Evolutionary conservation across 2,888 invertebrate species (phyloP).

Genomic region (Venusia cambrica): DNA sequence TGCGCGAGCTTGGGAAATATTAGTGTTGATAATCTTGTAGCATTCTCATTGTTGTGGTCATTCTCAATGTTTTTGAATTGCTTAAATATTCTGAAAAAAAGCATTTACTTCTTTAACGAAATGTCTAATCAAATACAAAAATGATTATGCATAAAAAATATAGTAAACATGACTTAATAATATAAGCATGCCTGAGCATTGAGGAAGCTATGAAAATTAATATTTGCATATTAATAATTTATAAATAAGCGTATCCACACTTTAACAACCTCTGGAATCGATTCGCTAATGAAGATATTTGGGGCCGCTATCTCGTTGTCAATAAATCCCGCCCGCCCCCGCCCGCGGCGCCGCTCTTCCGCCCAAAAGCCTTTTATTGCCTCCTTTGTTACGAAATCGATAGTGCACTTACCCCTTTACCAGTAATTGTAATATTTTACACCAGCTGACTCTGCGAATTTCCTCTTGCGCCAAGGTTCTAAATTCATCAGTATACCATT

Average conservation of each 20-base stretch:
- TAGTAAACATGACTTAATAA: no score
- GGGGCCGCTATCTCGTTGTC: conserved; percentile 58
- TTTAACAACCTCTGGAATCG: conserved; percentile 33
- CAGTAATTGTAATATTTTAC: conserved; percentile 2
- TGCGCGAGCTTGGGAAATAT: conserved; percentile 12
- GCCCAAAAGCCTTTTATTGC: conserved; percentile 29
- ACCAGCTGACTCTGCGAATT: not conserved
- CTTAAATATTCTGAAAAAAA: no score
- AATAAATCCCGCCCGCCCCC: conserved; percentile 53
- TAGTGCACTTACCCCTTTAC: conserved; percentile 25
- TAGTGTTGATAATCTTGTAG: conserved; percentile 16
- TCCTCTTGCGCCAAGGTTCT: no score
- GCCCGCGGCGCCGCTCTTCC: conserved; percentile 41
- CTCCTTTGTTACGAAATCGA: conserved; percentile 33
- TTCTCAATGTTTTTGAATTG: no score
- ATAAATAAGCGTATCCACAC: conserved; percentile 35
- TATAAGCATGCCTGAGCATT: no score
- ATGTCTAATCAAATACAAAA: no score
- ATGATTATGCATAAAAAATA: no score
- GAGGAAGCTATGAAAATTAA: no score
- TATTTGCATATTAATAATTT: no score
- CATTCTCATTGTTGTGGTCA: no score
- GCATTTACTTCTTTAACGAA: no score
- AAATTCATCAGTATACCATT: no score
- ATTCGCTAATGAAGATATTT: conserved; percentile 69